Evolutionary conservation across 2,113 vertebrate species (phyloP).

Genomic region (Alethe diademata): DNA sequence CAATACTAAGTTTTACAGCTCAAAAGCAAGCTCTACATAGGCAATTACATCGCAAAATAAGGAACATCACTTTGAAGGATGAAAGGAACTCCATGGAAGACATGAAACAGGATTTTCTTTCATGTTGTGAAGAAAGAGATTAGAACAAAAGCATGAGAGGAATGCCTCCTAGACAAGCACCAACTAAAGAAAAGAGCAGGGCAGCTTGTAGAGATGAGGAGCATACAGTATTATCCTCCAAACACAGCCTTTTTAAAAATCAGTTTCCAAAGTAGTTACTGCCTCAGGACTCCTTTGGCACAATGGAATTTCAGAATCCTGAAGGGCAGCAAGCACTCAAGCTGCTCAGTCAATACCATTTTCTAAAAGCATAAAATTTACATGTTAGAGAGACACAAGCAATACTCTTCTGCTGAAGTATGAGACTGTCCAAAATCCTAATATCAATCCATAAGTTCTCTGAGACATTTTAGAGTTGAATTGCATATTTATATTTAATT

Average conservation of each 20-base stretch:
- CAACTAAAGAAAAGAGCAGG: background rate
- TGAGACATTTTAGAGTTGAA: background rate
- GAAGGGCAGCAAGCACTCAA: background rate
- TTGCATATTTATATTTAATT: background rate
- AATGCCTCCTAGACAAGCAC: background rate
- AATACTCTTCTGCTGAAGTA: background rate
- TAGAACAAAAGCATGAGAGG: background rate
- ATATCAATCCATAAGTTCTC: background rate
- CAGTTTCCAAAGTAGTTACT: background rate
- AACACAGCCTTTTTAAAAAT: background rate
- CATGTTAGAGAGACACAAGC: background rate
- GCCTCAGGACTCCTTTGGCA: background rate
- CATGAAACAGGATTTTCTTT: background rate
- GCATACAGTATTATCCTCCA: background rate
- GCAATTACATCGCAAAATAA: background rate
- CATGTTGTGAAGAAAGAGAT: background rate
- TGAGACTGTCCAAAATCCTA: background rate
- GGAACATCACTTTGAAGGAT: conserved; percentile 1
- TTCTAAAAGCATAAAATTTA: background rate
- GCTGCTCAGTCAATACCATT: background rate
- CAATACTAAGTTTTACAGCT: background rate
- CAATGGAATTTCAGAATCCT: background rate
- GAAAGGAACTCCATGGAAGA: background rate
- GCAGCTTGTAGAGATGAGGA: background rate
- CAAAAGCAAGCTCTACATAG: background rate